A percentile compares a stretch with the other conserved stretches of the same genome.
Conservation (phyloP, 2,797 vertebrate species). For the Corythornis leucogaster region DNA sequence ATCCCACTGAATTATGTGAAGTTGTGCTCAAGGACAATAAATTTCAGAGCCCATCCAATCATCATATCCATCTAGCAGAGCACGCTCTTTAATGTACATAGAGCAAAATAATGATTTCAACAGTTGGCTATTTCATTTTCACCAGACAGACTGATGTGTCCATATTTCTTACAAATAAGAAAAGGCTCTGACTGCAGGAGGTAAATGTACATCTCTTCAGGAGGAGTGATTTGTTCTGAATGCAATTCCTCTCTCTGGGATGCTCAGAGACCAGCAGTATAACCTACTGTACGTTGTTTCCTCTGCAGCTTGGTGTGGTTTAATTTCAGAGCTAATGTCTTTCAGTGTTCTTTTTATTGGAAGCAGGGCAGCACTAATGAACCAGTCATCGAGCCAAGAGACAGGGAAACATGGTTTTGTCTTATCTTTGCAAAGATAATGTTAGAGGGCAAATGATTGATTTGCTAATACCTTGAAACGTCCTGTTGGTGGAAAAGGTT, state of each 20-base stretch:
- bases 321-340: slow-evolving; percentile 49
- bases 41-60: slow-evolving; percentile 35
- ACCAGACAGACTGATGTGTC: slow-evolving; percentile 9
- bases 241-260: slow-evolving; percentile 2
- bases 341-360: slow-evolving; percentile 37
- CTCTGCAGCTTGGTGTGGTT: slow-evolving; percentile 11
- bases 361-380: slow-evolving; percentile 22
- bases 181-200: neutral
- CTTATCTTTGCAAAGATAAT: slow-evolving; percentile 14
- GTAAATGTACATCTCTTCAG: slow-evolving; percentile 6
- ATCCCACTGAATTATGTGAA: neutral
- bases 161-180: slow-evolving; percentile 50
- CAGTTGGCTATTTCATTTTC: slow-evolving; percentile 40
- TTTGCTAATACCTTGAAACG: neutral
- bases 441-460: neutral
- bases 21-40: slow-evolving; percentile 13
- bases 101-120: slow-evolving; percentile 50
- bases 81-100: slow-evolving; percentile 38
- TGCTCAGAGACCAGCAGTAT: neutral
- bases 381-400: neutral
- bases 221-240: neutral
- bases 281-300: neutral
- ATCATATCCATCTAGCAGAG: neutral
- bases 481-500: neutral
- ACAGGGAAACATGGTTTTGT: neutral